Evolutionary conservation across 1,140 invertebrate species (phyloP), one percentile per base, ranked within the genome.

Genomic region (Pachyrhynchus sulphureomaculatus): DNA sequence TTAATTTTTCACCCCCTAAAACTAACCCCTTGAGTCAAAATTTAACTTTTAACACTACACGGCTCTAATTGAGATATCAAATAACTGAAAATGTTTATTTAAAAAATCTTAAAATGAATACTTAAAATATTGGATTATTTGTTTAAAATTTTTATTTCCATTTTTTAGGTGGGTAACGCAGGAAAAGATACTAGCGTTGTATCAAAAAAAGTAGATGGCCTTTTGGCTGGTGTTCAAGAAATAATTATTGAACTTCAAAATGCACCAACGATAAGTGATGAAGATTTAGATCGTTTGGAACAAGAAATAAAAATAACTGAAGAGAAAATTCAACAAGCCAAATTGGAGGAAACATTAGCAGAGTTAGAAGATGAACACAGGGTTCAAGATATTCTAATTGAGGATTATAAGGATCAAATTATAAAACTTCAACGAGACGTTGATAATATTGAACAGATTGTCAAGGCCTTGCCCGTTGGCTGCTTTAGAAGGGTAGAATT

Each of bases 361-460:
- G 79, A 82, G 4, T 79, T 95, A 33, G 84, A 84, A 12, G 82
- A 86, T 24, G 83, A 88, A 24, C 88, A 89, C 65, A 88, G 85
- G 67, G 81, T 84, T 20, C 90, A 95, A 75, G 86, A 82, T 29
- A 84, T 86, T 62, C 86, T 88, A 80, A 88, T 96, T 34, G 87
- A 89, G 57, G 85, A 88, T 69, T 95, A 95, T 67, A 85, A 89
- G 73, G 84, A 87, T 5, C 91, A 96, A 73, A 82, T 95, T 18
- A 81, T 79, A n/a, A 79, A 84, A 62, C 79, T 97, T 8, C 76
- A 82, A 53, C 77, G 76, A 5, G 93, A 97, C 73, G 94, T 97
- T 1, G 82, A 86, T 2, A 98, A 96, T 77, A 88, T 97, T 37
- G 84, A 88, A 68, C 84, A 88, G 20, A 97, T 98, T 63, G 82